Conservation (phyloP, 2,888 invertebrate genomes). For the Zelleria hepariella region DNA sequence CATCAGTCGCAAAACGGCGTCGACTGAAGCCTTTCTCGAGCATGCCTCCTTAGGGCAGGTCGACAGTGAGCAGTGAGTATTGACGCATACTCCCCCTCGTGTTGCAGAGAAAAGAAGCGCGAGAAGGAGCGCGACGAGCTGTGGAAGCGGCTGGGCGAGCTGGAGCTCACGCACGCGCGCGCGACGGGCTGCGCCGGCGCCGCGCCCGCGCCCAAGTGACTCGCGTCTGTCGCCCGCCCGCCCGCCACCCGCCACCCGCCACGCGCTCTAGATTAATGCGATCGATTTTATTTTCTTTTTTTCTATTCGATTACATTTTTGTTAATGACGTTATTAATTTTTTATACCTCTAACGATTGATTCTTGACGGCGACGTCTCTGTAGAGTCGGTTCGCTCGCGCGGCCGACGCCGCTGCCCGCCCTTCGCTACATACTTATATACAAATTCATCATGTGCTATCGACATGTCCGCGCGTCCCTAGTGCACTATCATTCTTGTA, state of each 20-base stretch:
- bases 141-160: slow-evolving; percentile 95
- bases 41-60: too few relatives aligned
- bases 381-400: slow-evolving; percentile 10
- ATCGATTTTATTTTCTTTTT: slow-evolving; percentile 60
- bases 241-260: slow-evolving; percentile 16
- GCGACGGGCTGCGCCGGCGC: slow-evolving; percentile 22
- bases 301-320: slow-evolving; percentile 68
- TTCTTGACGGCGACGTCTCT: slow-evolving; percentile 17
- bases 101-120: slow-evolving; percentile 88
- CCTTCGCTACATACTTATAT: slow-evolving; percentile 19
- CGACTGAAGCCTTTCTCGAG: too few relatives aligned
- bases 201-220: slow-evolving; percentile 52
- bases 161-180: slow-evolving; percentile 78
- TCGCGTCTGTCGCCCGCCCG: too few relatives aligned
- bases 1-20: too few relatives aligned
- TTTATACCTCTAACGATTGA: slow-evolving; percentile 36
- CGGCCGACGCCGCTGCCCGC: slow-evolving; percentile 22
- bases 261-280: slow-evolving; percentile 48
- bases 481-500: slow-evolving; percentile 45
- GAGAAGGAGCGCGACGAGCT: slow-evolving; percentile 96
- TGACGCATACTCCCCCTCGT: not conserved
- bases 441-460: slow-evolving; percentile 32
- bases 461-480: slow-evolving; percentile 33
- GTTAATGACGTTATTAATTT: slow-evolving; percentile 66
- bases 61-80: too few relatives aligned